Conservation (phyloP, 2,888 invertebrate genomes). For the Thera britannica region DNA sequence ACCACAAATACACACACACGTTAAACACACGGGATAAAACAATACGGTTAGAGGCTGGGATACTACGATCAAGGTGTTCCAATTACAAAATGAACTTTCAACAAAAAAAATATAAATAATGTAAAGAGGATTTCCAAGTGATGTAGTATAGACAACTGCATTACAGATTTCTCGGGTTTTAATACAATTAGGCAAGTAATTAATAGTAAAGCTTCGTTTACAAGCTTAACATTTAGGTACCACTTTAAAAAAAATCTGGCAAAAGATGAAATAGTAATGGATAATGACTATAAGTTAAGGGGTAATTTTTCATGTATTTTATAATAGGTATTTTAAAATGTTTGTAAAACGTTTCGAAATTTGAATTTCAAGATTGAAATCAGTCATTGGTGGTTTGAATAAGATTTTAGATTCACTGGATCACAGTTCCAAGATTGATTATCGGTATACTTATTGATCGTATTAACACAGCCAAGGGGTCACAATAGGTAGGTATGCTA, state of each 20-base stretch:
- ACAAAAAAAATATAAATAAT: not conserved
- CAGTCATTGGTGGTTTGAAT: no score
- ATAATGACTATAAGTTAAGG: no score
- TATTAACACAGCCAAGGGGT: constrained; percentile 12
- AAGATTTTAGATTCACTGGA: not conserved
- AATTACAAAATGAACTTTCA: not conserved
- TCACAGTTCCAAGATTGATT: not conserved
- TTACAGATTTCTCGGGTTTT: no score
- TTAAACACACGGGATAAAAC: constrained; percentile 64
- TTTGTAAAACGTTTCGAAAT: no score
- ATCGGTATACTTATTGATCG: constrained; percentile 7
- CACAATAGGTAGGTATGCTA: not conserved
- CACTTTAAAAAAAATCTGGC: no score
- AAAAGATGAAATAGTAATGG: no score
- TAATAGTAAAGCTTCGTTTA: no score
- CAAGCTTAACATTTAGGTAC: no score
- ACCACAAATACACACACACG: constrained; percentile 81
- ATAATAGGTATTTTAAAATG: no score
- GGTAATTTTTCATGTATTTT: no score
- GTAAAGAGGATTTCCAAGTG: not conserved
- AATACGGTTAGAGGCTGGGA: constrained; percentile 22
- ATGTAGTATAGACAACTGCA: not conserved
- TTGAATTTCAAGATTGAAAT: no score
- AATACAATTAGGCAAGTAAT: no score
- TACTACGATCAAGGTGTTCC: constrained; percentile 3